phyloP scores from a whole-genome alignment of 2,113 vertebrate genomes.

The Xenopus borealis region DNA sequence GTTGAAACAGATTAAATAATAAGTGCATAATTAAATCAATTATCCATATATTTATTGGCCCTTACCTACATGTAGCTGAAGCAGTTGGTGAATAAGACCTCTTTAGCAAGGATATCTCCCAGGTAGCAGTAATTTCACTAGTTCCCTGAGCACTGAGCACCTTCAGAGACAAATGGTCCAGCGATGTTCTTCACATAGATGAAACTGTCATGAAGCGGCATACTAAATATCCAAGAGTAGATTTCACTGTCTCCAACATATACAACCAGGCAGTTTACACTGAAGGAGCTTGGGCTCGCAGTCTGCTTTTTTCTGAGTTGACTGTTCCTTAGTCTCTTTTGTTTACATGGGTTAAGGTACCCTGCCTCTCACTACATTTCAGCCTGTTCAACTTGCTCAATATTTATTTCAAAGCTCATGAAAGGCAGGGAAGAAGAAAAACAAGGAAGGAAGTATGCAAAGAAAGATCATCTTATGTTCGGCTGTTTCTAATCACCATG shows the following conservation, averaged over 20 bases:
- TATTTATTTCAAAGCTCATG: slow-evolving; percentile 42
- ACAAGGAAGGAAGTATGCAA: slow-evolving; percentile 22
- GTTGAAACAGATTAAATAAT: background rate
- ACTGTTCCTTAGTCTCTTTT: slow-evolving; percentile 37
- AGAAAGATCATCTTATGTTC: slow-evolving; percentile 45
- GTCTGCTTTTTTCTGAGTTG: slow-evolving; percentile 22
- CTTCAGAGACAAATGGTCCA: slow-evolving; percentile 20
- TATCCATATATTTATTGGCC: background rate
- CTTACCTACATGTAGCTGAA: slow-evolving; percentile 26
- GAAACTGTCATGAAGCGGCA: slow-evolving; percentile 2
- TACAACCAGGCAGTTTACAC: slow-evolving; percentile 32
- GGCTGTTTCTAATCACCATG: slow-evolving; percentile 45
- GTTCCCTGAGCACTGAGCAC: background rate
- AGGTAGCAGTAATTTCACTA: slow-evolving; percentile 16
- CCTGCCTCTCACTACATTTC: slow-evolving; percentile 16
- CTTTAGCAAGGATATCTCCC: background rate
- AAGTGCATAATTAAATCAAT: background rate
- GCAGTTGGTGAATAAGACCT: background rate
- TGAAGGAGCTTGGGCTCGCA: slow-evolving; percentile 22
- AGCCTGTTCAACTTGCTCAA: slow-evolving; percentile 39
- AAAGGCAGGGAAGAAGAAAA: slow-evolving; percentile 23
- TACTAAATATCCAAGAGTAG: slow-evolving; percentile 33
- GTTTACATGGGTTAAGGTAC: slow-evolving; percentile 37
- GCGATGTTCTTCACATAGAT: background rate
- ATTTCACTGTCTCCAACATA: slow-evolving; percentile 32